Evolutionary conservation across 2,113 vertebrate genomes (phyloP), one percentile per base, ranked within the genome.

Genomic region (Charadrius vociferus): DNA sequence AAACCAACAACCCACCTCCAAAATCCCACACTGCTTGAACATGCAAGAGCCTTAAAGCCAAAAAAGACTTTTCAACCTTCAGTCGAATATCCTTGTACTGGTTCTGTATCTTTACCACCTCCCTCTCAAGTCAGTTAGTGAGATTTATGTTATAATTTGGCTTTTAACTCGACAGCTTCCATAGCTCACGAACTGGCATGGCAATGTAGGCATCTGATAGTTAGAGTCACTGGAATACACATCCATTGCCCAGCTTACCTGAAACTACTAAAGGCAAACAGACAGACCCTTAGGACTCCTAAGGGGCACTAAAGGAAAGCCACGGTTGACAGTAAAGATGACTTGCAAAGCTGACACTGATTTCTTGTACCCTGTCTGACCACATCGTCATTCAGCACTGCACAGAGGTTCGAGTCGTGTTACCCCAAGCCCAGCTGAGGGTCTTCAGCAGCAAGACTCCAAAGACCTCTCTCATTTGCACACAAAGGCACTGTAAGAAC

Each of bases 301-400:
- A 19, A 18, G 23, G 32, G 8, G 36, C 73, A 30, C 41, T 37
- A 18, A 61, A 52, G 11, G 18, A 59, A 63, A 55, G 10, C 32
- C 24, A 17, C 1, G 4, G 24, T 12, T 23, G 17, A 20, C 2
- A 36, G 26, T 10, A 53, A 41, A 49, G 24, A 49, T 3, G 5
- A 59, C 8, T 41, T 14, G 30, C 23, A 61, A 43, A 45, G 37
- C 49, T 55, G 59, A 2, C 34, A 1, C 4, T 14, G 24, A 3
- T 1, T 21, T n/a, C 43, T 12, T 8, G 1, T 3, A 17, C 4
- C n/a, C 59, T 37, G 12, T 6, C 27, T 32, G 19, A 22, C 20
- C 16, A 12, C 4, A 0, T 3, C 9, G 19, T 14, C 52, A 5
- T 16, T 49, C 47, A 43, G 27, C 34, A 6, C 22, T 9, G 6